phyloP scores from a whole-genome alignment of 2,888 invertebrate species.

The Erebia palarica region DNA sequence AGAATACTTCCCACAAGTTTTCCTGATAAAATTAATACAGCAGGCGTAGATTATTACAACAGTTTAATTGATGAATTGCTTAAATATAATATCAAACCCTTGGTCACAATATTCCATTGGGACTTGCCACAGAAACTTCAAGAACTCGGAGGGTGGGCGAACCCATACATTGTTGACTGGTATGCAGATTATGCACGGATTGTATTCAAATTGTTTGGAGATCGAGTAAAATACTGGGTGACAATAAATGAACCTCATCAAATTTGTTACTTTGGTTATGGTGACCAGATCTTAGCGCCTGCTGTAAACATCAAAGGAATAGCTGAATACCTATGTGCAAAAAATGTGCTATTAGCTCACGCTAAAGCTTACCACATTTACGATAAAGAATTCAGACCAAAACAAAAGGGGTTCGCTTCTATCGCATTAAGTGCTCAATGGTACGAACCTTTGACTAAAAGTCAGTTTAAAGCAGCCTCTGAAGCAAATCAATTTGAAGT shows the following conservation, averaged over 20 bases:
- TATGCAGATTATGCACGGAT: conserved; percentile 71
- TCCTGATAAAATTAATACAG: conserved; percentile 78
- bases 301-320: conserved; percentile 58
- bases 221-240: conserved; percentile 77
- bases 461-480: conserved; percentile 76
- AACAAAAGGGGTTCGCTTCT: conserved; percentile 40
- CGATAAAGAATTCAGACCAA: conserved; percentile 41
- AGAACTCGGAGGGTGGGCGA: conserved; percentile 78
- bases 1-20: conserved; percentile 83
- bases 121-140: conserved; percentile 78
- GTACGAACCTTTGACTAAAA: conserved; percentile 65
- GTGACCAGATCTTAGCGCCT: conserved; percentile 51
- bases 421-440: conserved; percentile 48
- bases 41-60: conserved; percentile 58
- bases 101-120: conserved; percentile 80
- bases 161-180: conserved; percentile 67
- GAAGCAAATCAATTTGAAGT: conserved; percentile 71
- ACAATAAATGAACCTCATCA: conserved; percentile 81
- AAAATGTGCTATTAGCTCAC: conserved; percentile 45
- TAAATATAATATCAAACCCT: conserved; percentile 82
- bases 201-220: conserved; percentile 67
- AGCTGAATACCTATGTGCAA: conserved; percentile 67
- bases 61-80: conserved; percentile 81
- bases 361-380: conserved; percentile 46
- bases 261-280: conserved; percentile 69